Evolutionary conservation across 2,888 invertebrate species (phyloP).

Genomic region (Apotomis betuletana): DNA sequence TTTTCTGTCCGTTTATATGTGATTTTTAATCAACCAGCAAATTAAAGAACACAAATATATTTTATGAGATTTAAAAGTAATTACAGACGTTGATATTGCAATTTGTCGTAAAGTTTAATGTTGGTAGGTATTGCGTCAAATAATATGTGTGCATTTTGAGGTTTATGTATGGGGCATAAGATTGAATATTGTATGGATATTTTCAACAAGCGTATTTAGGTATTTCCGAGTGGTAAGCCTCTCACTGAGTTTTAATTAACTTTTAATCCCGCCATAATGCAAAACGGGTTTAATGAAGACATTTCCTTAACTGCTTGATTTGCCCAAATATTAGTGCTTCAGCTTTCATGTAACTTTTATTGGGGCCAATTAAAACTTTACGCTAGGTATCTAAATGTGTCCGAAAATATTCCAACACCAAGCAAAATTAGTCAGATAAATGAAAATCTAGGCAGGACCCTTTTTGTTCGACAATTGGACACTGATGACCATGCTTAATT

Average conservation of each 20-base stretch:
- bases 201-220: constrained; percentile 9
- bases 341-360: constrained; percentile 1
- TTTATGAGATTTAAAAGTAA: not conserved
- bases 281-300: constrained; percentile 32
- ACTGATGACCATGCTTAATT: no score
- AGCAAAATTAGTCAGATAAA: no score
- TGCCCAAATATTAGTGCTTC: constrained; percentile 3
- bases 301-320: constrained; percentile 18
- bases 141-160: not conserved
- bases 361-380: constrained; percentile 6
- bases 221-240: constrained; percentile 33
- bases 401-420: no score
- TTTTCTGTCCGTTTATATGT: no score
- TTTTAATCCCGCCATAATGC: constrained; percentile 46
- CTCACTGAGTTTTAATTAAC: constrained; percentile 47
- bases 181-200: constrained; percentile 1
- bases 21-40: no score
- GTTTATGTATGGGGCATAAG: not conserved
- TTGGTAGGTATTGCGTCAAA: not conserved
- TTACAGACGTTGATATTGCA: not conserved
- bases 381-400: no score
- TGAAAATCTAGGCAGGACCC: no score
- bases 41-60: not conserved
- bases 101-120: not conserved
- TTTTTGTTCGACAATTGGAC: no score